Evolutionary conservation across 1,140 invertebrate genomes (phyloP).

Genomic region (Heliothis virescens): DNA sequence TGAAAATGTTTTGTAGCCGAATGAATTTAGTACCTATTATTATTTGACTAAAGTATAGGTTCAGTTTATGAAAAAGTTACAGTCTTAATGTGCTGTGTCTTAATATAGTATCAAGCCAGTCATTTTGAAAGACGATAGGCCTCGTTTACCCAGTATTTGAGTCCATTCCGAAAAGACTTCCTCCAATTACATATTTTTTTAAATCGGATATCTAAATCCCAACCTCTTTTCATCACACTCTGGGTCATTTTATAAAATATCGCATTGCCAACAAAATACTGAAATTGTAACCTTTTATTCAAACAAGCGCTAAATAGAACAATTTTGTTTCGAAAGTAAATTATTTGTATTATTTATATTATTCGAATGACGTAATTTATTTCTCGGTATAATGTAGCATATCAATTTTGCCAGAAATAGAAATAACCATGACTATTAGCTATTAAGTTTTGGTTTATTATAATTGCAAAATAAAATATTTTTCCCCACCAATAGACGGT

Average conservation of each 20-base stretch:
- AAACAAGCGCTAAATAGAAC: background rate
- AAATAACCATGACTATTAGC: constrained; percentile 63
- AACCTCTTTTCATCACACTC: too few species aligned
- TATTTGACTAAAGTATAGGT: too few species aligned
- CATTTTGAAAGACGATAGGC: too few species aligned
- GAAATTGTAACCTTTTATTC: too few species aligned
- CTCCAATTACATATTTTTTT: too few species aligned
- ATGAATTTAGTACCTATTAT: too few species aligned
- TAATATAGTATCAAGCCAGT: too few species aligned
- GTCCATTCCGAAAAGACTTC: background rate
- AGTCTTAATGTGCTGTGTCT: too few species aligned
- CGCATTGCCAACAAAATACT: too few species aligned
- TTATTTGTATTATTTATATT: constrained; percentile 32
- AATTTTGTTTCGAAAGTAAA: constrained; percentile 35
- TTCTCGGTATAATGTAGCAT: constrained; percentile 28
- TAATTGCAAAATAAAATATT: constrained; percentile 28
- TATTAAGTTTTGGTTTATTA: constrained; percentile 53
- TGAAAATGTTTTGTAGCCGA: background rate
- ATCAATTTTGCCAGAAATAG: constrained; percentile 66
- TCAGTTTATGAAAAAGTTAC: too few species aligned
- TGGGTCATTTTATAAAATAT: too few species aligned
- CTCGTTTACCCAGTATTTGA: background rate
- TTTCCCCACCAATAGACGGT: constrained; percentile 64
- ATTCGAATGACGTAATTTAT: constrained; percentile 42
- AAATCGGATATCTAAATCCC: too few species aligned